Evolutionary conservation across 2,113 vertebrate species (phyloP).

Genomic region (Mesembrinibis cayennensis): DNA sequence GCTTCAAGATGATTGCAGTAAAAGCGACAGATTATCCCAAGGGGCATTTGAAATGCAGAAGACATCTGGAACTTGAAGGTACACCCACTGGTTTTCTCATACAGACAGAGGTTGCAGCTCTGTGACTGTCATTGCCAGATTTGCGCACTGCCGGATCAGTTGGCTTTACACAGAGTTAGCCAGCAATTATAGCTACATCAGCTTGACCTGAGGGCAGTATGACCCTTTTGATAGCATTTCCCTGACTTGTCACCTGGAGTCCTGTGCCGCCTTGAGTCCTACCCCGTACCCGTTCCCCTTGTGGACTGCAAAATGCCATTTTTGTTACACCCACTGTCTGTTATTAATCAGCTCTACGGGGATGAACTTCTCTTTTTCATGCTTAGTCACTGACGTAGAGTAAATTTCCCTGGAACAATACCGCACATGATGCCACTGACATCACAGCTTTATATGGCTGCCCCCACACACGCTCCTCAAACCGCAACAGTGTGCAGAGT

Average conservation of each 20-base stretch:
- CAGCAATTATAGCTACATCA: not conserved
- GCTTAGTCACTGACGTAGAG: not conserved
- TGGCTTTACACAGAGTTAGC: not conserved
- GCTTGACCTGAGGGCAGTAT: not conserved
- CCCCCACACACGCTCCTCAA: not conserved
- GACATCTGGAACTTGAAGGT: not conserved
- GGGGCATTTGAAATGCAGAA: not conserved
- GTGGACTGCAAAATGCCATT: not conserved
- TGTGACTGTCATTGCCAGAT: not conserved
- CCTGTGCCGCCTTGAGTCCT: not conserved
- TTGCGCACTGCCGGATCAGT: not conserved
- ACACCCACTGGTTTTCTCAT: not conserved
- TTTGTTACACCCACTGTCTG: not conserved
- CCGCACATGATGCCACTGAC: not conserved
- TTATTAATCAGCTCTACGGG: not conserved
- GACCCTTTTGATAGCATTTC: not conserved
- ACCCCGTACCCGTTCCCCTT: not conserved
- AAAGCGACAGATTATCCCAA: not conserved
- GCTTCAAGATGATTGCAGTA: not conserved
- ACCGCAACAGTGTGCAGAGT: not conserved
- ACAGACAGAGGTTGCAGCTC: rapidly evolving
- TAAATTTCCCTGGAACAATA: not conserved
- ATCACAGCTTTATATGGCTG: not conserved
- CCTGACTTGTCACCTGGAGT: not conserved
- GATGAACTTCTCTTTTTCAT: not conserved